A percentile compares a stretch with the other conserved stretches of the same genome.
Conservation (phyloP, 2,797 vertebrate genomes). For the Anguilla anguilla region DNA sequence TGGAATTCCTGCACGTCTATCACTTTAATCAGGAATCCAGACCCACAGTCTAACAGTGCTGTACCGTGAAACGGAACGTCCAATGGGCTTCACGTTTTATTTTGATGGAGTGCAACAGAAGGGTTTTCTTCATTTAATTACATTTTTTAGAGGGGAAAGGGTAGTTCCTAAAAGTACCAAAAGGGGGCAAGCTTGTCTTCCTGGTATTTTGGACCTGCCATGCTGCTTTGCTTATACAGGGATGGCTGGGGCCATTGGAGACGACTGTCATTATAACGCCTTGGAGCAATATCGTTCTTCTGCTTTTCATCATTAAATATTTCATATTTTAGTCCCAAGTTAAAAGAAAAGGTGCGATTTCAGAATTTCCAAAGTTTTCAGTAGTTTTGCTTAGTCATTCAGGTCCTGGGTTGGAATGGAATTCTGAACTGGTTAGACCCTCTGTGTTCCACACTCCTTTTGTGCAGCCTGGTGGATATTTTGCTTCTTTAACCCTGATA, state of each 20-base stretch:
- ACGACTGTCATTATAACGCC: not conserved
- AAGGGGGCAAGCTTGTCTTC: slow-evolving; percentile 75
- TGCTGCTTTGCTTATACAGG: not conserved
- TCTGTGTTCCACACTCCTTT: not conserved
- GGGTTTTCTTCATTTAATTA: slow-evolving; percentile 50
- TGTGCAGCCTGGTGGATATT: not conserved
- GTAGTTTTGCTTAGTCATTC: not conserved
- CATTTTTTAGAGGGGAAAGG: slow-evolving; percentile 47
- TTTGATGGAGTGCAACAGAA: slow-evolving; percentile 52
- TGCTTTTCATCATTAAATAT: not conserved
- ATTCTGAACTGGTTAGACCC: not conserved
- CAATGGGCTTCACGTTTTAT: slow-evolving; percentile 58
- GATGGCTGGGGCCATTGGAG: not conserved
- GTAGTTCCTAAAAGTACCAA: slow-evolving; percentile 60
- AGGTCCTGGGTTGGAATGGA: not conserved
- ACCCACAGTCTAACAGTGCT: slow-evolving; percentile 67
- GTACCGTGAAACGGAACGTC: slow-evolving; percentile 69
- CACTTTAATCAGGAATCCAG: slow-evolving; percentile 83
- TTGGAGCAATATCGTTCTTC: not conserved
- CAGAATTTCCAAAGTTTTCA: not conserved
- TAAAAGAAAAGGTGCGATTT: not conserved
- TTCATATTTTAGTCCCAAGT: not conserved
- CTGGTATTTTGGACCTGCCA: slow-evolving; percentile 27
- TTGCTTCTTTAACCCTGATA: not conserved
- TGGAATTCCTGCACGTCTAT: slow-evolving; percentile 83